A percentile compares a stretch with the other conserved stretches of the same genome.
These are phyloP conservation scores for Cossypha polioptera DNA, from an alignment of 2,797 vertebrate species.

Conservation along the genomic window DNA sequence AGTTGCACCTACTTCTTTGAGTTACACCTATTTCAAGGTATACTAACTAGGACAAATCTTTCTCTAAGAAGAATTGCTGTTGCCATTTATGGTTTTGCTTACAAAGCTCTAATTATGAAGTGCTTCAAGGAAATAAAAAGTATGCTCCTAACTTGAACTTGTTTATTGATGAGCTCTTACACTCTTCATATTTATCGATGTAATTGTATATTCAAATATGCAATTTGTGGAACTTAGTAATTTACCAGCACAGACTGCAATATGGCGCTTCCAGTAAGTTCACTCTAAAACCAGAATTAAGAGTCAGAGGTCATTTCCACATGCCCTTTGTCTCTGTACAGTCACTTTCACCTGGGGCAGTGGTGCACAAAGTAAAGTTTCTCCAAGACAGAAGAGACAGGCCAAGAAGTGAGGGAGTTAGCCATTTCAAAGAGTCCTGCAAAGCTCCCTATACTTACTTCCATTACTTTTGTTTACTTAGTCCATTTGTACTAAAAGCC, in stretches of 20 bases:
- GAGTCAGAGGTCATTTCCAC: neutral
- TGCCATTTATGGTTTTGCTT: neutral
- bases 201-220: neutral
- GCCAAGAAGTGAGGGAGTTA: neutral
- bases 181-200: accelerated
- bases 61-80: neutral
- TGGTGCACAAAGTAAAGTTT: neutral
- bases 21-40: neutral
- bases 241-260: neutral
- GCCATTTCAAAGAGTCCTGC: neutral
- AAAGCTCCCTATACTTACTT: neutral
- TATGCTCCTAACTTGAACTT: neutral
- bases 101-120: neutral
- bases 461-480: neutral
- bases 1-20: neutral
- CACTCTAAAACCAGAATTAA: neutral
- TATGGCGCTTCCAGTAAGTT: neutral
- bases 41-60: neutral
- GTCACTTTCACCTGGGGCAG: neutral
- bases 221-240: neutral
- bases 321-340: neutral
- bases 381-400: neutral
- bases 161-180: neutral
- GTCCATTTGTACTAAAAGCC: neutral
- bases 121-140: neutral